These are phyloP conservation scores for Mus pahari DNA, from an alignment of 2,113 vertebrate species.

Conservation along the genomic window DNA sequence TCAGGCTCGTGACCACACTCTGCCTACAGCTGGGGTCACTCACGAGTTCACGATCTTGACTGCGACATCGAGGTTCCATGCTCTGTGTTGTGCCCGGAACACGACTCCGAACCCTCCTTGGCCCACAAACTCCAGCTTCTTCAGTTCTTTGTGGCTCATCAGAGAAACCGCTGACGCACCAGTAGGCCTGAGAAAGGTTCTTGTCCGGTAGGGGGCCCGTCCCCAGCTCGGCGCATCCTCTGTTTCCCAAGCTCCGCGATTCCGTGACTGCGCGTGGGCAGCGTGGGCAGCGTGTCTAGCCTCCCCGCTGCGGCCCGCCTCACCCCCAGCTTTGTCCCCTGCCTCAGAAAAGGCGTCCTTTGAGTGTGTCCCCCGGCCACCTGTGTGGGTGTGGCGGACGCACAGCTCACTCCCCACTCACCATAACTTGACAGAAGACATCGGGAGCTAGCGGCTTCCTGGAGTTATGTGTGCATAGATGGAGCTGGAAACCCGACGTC, in stretches of 20 bases:
- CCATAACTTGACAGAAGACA: conserved; percentile 44
- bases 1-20: background rate
- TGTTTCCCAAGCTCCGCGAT: background rate
- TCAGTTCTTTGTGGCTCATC: background rate
- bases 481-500: background rate
- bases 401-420: conserved; percentile 8
- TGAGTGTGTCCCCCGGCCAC: background rate
- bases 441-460: background rate
- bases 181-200: background rate
- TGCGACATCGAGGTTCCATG: background rate
- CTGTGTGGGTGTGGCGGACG: background rate
- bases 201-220: background rate
- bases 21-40: background rate
- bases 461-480: background rate
- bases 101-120: conserved; percentile 50
- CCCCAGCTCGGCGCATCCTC: background rate
- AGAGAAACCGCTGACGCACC: background rate
- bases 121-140: background rate
- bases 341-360: background rate
- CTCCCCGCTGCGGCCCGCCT: background rate
- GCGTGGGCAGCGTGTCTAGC: background rate
- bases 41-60: conserved; percentile 74
- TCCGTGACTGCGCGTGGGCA: background rate
- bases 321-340: background rate
- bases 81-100: conserved; percentile 28